Base-by-base conservation (phyloP, 2,888 invertebrate species). In the Meliscaeva auricollis region DNA sequence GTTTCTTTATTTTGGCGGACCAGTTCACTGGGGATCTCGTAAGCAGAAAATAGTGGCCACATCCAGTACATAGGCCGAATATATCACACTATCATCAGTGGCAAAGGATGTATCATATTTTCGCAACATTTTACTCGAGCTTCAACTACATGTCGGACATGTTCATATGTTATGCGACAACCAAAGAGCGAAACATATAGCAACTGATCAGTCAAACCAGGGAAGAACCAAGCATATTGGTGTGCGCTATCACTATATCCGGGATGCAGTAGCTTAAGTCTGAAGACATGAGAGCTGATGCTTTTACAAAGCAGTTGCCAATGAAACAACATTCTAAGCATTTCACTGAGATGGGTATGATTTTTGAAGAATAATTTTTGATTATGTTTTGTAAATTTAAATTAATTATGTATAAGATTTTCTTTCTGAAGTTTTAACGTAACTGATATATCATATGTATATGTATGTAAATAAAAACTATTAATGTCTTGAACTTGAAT, bases 21-120 rank as follows among this genome's bases (percentile, higher is more conserved):
- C 68, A 3, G 17, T 58, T 8, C 58, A 50, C 6, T 58, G 60
- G 50, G 30, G 68, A 17, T 68, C 68, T 2, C 26, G 46, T 11
- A 58, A 58, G 30, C 48, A 68, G 32, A 58, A 17, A 50, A 60
- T 76, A n/a, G 60, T 68, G 17, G 52, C 54, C 26, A 64, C 54
- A 26, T 60, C 50, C 9, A 62, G 62, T 11, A 60, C 58, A 3
- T 60, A 69, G 26, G 69, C 77, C 3, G 54, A 64, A 50, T 78
- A 78, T 17, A 64, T 78, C n/a, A 64, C 72, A 13, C 30, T 78
- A 20, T 62, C 62, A 32, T 78, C 70, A 11, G 54, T 69, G 52
- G 78, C 64, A 32, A 78, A 72, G 64, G 52, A 69, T 46, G 41
- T 46, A 17, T 15, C 64, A 46, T 72, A 78, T 15, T 46, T 78